A percentile compares a stretch with the other conserved stretches of the same genome.
Evolutionary conservation across 2,113 vertebrate genomes (phyloP).

Genomic region (Perognathus longimembris): DNA sequence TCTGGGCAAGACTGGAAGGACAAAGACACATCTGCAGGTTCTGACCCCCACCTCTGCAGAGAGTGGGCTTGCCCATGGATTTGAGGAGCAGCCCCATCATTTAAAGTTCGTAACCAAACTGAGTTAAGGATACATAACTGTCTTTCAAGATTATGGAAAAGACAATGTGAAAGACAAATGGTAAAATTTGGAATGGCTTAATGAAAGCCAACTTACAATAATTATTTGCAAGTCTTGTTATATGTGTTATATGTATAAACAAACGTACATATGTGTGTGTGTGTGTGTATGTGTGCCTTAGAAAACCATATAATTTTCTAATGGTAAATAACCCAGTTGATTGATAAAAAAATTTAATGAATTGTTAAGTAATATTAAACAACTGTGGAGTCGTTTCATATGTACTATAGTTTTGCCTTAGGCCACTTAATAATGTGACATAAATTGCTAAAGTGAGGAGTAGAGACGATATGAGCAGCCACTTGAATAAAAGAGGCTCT

Average conservation of each 20-base stretch:
- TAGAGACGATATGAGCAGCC: not conserved
- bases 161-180: not conserved
- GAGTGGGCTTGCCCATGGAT: not conserved
- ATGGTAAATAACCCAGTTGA: not conserved
- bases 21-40: not conserved
- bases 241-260: not conserved
- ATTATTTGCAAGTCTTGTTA: not conserved
- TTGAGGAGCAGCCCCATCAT: not conserved
- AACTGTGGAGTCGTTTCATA: constrained; percentile 23
- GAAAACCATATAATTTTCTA: not conserved
- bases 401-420: not conserved
- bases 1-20: constrained; percentile 91
- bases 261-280: not conserved
- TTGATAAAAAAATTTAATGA: not conserved
- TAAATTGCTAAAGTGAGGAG: not conserved
- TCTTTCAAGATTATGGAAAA: not conserved
- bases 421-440: not conserved
- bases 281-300: not conserved
- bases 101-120: not conserved
- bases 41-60: not conserved
- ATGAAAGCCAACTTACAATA: constrained; percentile 9
- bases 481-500: not conserved
- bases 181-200: not conserved
- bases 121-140: not conserved
- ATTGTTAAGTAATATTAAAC: not conserved